Conservation (phyloP, 2,797 vertebrate genomes). For the Amblyraja radiata region DNA sequence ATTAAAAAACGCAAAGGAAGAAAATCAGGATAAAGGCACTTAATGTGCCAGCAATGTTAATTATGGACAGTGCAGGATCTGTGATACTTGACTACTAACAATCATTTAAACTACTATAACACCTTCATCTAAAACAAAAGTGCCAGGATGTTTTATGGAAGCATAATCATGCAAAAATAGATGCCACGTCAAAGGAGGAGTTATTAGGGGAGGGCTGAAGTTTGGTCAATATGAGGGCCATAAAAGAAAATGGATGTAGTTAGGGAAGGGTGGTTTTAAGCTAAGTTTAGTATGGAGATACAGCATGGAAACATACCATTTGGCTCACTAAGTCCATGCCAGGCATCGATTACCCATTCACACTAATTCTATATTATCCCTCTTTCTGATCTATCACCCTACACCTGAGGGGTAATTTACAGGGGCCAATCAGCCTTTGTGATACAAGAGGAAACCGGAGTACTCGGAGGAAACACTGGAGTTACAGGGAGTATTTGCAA, state of each 20-base stretch:
- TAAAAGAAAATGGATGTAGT: neutral
- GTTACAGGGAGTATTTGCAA: too few species aligned
- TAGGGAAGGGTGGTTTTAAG: neutral
- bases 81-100: neutral
- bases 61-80: neutral
- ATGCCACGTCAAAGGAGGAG: neutral
- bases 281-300: too few species aligned
- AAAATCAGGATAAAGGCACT: neutral
- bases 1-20: neutral
- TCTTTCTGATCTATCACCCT: too few species aligned
- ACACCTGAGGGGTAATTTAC: too few species aligned
- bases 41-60: neutral
- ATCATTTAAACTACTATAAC: neutral
- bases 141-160: neutral
- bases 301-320: too few species aligned
- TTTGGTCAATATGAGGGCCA: neutral
- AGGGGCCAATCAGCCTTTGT: too few species aligned
- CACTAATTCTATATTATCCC: too few species aligned
- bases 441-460: too few species aligned
- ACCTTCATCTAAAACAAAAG: neutral
- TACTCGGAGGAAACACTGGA: too few species aligned
- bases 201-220: neutral
- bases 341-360: too few species aligned
- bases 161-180: neutral
- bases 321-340: too few species aligned